Evolutionary conservation across 2,888 invertebrate genomes (phyloP).

Genomic region (Zele albiditarsus): DNA sequence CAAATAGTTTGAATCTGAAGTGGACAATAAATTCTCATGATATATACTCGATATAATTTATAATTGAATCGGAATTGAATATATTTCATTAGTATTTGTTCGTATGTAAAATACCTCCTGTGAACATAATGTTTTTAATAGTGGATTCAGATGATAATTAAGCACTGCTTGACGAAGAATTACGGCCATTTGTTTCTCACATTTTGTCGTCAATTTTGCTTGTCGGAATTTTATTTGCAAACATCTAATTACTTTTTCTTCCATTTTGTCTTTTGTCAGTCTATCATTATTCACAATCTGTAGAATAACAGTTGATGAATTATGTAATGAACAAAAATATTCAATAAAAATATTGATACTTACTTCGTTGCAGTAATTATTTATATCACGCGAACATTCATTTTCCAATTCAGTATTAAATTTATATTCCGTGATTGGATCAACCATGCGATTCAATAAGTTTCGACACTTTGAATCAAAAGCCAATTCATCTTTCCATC

Average conservation of each 20-base stretch:
- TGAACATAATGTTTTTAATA: slow-evolving; percentile 86
- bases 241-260: slow-evolving; percentile 89
- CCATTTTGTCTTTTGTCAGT: slow-evolving; percentile 80
- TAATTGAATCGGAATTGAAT: background rate
- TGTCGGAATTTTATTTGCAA: slow-evolving; percentile 86
- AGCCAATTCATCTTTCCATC: slow-evolving; percentile 82
- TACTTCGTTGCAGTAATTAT: slow-evolving; percentile 79
- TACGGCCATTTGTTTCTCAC: slow-evolving; percentile 87
- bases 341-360: slow-evolving; percentile 72
- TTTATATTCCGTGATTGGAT: slow-evolving; percentile 92
- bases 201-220: slow-evolving; percentile 82
- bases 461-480: slow-evolving; percentile 90
- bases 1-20: slow-evolving; percentile 73
- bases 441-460: slow-evolving; percentile 90
- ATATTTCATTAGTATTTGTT: slow-evolving; percentile 15
- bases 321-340: slow-evolving; percentile 58
- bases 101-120: slow-evolving; percentile 74
- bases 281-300: slow-evolving; percentile 60
- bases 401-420: slow-evolving; percentile 89
- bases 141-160: slow-evolving; percentile 92
- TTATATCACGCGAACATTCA: slow-evolving; percentile 88
- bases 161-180: slow-evolving; percentile 91
- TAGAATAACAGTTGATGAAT: slow-evolving; percentile 71
- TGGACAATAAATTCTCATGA: background rate
- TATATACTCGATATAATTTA: background rate